A percentile compares a stretch with the other conserved stretches of the same genome.
Conservation (phyloP, 2,797 vertebrate species). For the Orestias chungarensis region DNA sequence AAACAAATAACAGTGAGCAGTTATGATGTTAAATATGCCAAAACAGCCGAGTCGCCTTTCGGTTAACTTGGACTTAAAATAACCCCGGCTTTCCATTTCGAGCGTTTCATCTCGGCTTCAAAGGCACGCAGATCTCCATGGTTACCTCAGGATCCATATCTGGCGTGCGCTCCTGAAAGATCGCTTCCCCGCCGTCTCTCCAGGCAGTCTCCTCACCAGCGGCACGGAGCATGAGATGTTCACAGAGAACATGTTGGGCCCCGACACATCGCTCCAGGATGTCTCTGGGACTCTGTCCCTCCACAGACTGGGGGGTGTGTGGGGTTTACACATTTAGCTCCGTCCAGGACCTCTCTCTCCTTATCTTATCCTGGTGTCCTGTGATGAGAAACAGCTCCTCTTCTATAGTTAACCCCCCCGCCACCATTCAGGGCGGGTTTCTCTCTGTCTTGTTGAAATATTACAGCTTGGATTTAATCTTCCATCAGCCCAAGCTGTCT, state of each 20-base stretch:
- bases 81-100: conserved; percentile 46
- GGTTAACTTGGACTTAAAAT: conserved; percentile 49
- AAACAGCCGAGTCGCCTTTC: conserved; percentile 34
- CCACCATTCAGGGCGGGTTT: conserved; percentile 33
- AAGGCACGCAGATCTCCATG: conserved; percentile 61
- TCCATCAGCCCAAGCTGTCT: conserved; percentile 23
- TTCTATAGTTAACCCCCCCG: conserved; percentile 72
- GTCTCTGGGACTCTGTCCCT: conserved; percentile 51
- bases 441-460: conserved; percentile 8
- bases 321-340: conserved; percentile 46
- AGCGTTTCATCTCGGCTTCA: conserved; percentile 47
- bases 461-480: conserved; percentile 29
- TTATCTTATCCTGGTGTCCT: conserved; percentile 67
- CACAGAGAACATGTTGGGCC: conserved; percentile 80
- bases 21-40: conserved; percentile 34
- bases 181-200: conserved; percentile 64
- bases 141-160: conserved; percentile 71
- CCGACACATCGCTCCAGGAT: conserved; percentile 39
- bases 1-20: conserved; percentile 12
- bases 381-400: conserved; percentile 80
- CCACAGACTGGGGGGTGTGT: conserved; percentile 38
- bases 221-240: conserved; percentile 82
- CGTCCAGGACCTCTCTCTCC: conserved; percentile 29
- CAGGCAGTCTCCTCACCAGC: conserved; percentile 63
- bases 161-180: conserved; percentile 64